phyloP scores from a whole-genome alignment of 2,888 invertebrate genomes.

The Thereva nobilitata region DNA sequence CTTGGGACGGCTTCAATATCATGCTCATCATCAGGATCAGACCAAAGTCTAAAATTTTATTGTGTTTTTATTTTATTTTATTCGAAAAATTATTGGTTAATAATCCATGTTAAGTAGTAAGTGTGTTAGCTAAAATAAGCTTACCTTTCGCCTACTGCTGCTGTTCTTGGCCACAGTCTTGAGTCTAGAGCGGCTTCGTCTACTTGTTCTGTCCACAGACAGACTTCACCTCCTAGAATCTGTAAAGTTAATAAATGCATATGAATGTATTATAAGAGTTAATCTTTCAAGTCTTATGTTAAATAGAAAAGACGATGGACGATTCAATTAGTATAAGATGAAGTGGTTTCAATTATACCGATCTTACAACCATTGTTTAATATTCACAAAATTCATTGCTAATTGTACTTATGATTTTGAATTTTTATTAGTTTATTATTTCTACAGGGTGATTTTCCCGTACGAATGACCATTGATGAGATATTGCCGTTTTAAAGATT shows the following conservation, averaged over 20 bases:
- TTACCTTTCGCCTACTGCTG: slow-evolving; percentile 77
- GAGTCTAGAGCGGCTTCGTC: slow-evolving; percentile 74
- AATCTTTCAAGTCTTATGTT: neutral
- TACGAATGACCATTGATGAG: too few relatives aligned
- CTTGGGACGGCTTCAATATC: slow-evolving; percentile 55
- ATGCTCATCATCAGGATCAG: slow-evolving; percentile 57
- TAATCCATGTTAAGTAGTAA: neutral
- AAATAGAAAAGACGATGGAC: neutral
- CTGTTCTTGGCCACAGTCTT: slow-evolving; percentile 80
- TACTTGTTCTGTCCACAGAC: slow-evolving; percentile 84
- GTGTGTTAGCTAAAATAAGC: neutral
- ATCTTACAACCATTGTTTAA: too few relatives aligned
- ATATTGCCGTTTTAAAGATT: too few relatives aligned
- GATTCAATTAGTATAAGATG: too few relatives aligned
- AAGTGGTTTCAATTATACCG: neutral
- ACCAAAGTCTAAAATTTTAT: slow-evolving; percentile 51
- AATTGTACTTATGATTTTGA: too few relatives aligned
- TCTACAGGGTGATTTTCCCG: too few relatives aligned
- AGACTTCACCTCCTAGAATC: slow-evolving; percentile 74
- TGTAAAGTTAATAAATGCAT: slow-evolving; percentile 38
- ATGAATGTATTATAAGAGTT: neutral
- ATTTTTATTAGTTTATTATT: too few relatives aligned
- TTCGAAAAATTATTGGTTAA: neutral
- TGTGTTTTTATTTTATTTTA: neutral
- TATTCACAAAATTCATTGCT: too few relatives aligned